Conservation (phyloP, 1,140 invertebrate species). For the Penaeus vannamei region DNA sequence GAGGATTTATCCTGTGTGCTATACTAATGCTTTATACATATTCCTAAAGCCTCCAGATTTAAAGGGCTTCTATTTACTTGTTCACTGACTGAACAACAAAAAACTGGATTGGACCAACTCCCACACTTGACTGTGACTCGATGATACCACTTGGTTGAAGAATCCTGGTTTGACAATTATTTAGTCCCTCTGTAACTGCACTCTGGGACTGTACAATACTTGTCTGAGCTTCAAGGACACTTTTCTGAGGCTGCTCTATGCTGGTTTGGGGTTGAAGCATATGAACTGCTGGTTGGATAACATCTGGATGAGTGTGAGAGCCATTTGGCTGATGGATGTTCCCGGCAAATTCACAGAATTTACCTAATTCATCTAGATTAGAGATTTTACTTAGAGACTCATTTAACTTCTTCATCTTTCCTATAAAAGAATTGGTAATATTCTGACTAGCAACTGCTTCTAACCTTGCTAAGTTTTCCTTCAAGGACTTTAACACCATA, state of each 20-base stretch:
- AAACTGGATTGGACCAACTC: slow-evolving; percentile 5
- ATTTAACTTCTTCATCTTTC: slow-evolving; percentile 12
- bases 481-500: neutral
- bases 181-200: neutral
- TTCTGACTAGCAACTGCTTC: slow-evolving; percentile 30
- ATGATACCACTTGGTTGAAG: neutral
- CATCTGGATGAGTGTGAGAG: neutral
- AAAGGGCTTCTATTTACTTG: too few relatives aligned
- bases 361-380: slow-evolving; percentile 23
- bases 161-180: neutral
- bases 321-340: neutral
- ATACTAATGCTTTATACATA: too few relatives aligned
- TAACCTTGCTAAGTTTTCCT: slow-evolving; percentile 13
- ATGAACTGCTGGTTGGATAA: neutral
- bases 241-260: neutral
- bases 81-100: neutral
- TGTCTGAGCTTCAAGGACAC: neutral
- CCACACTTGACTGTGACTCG: neutral
- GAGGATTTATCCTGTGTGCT: too few relatives aligned
- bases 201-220: slow-evolving; percentile 5
- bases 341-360: neutral
- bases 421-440: slow-evolving; percentile 33
- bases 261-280: neutral
- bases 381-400: neutral
- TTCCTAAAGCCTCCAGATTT: too few relatives aligned